Evolutionary conservation across 2,797 vertebrate species (phyloP).

Genomic region (Propithecus deckenii): DNA sequence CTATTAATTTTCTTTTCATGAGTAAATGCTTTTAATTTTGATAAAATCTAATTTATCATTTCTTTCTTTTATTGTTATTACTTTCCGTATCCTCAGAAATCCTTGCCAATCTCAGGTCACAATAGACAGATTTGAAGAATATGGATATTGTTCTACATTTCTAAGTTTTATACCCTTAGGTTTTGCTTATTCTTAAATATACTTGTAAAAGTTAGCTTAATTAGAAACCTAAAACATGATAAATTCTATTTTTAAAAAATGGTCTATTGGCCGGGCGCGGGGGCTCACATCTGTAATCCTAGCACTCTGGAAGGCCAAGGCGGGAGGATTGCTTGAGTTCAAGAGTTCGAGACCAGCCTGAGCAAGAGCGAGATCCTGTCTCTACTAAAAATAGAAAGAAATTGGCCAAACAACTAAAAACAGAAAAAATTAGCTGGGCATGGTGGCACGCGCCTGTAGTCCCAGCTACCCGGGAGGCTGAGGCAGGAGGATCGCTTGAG

Average conservation of each 20-base stretch:
- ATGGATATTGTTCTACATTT: neutral
- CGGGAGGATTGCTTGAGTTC: too few relatives aligned
- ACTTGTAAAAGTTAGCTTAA: slow-evolving; percentile 9
- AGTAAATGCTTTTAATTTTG: neutral
- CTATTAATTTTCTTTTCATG: neutral
- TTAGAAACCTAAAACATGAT: neutral
- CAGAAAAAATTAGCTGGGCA: too few relatives aligned
- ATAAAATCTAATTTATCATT: neutral
- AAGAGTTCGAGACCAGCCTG: too few relatives aligned
- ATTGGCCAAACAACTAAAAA: too few relatives aligned
- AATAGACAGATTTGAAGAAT: neutral
- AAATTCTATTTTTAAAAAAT: neutral
- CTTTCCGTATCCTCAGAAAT: neutral
- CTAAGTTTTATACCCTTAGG: neutral
- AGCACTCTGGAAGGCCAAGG: too few relatives aligned
- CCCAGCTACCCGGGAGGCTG: too few relatives aligned
- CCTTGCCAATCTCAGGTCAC: neutral
- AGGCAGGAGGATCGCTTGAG: too few relatives aligned
- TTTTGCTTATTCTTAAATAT: neutral
- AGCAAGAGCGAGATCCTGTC: too few relatives aligned
- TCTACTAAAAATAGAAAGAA: too few relatives aligned
- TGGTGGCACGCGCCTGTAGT: too few relatives aligned
- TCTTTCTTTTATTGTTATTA: neutral
- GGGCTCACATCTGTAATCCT: too few relatives aligned
- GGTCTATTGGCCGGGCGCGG: too few relatives aligned